Base-by-base conservation (phyloP, 2,888 invertebrate genomes). In the Lysandra coridon region DNA sequence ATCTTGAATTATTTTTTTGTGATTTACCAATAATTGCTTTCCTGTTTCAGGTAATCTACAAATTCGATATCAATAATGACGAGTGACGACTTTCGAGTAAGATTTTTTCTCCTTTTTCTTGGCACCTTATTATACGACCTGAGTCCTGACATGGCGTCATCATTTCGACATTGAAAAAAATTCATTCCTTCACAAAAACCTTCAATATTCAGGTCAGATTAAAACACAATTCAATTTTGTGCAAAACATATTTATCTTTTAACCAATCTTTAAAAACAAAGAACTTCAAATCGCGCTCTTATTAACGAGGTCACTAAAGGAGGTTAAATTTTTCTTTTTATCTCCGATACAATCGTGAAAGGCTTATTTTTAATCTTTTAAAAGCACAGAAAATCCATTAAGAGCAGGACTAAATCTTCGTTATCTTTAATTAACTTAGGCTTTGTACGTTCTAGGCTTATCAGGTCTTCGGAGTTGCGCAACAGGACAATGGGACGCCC, bases 391-490 rank as follows among this genome's bases (percentile, higher is more conserved):
- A 79, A 73, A 60, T 79, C 73, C 73, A 73, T 74, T 74, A 79
- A 60, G 78, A 62, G 62, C 57, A 79, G 78, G 79, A 78, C 79
- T 73, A 33, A 40, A 81, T 81, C 83, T 82, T 82, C 79, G 79
- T 78, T 79, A 81, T 81, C 82, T 83, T 83, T 82, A 82, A 83
- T 83, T 83, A 81, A 79, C 81, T 82, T 82, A 81, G 83, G 80
- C 82, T 81, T 79, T 82, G 83, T 87, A 82, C 84, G 84, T 85
- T 86, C 85, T 84, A 83, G 83, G 82, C 80, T 83, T 83, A 83
- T 82, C 81, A 69, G 74, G 80, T 37, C 80, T 80, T 62, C 64
- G 69, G 82, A 80, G 80, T 74, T 79, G 76, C 77, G 78, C 76
- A 73, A 77, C 73, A 79, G 37, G 69, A 79, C 79, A 79, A 79